Evolutionary conservation across 2,797 vertebrate species (phyloP).

Genomic region (Manis pentadactyla): DNA sequence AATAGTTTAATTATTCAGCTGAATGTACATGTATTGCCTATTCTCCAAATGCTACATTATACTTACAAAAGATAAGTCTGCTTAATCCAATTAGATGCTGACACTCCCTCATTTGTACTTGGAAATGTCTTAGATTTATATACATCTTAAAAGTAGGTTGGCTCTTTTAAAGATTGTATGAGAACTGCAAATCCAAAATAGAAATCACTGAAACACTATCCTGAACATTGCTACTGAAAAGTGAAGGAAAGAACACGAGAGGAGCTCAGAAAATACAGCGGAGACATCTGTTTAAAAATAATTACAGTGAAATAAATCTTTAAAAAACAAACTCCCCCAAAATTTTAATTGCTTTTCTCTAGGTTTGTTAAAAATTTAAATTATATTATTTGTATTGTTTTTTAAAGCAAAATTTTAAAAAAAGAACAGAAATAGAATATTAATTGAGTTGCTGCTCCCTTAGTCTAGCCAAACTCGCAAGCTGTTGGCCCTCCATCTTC

Average conservation of each 20-base stretch:
- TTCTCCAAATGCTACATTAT: slow-evolving; percentile 43
- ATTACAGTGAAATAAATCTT: neutral
- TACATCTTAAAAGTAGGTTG: neutral
- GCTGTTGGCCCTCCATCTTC: neutral
- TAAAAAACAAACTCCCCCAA: neutral
- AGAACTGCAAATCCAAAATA: neutral
- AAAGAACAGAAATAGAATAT: neutral
- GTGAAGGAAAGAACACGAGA: neutral
- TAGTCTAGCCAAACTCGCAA: neutral
- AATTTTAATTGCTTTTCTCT: neutral
- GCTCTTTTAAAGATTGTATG: neutral
- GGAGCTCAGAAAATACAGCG: neutral
- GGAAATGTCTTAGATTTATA: slow-evolving; percentile 50
- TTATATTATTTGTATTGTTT: neutral
- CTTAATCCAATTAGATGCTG: slow-evolving; percentile 45
- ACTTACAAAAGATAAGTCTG: neutral
- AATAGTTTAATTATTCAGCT: slow-evolving; percentile 68
- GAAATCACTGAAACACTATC: neutral
- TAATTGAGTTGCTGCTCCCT: neutral
- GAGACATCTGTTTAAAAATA: neutral
- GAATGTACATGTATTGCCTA: neutral
- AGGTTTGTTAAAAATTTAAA: neutral
- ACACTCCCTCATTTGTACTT: slow-evolving; percentile 3
- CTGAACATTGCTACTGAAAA: neutral
- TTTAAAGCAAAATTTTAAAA: neutral